Conservation (phyloP, 2,113 vertebrate genomes). For the Empidonax traillii region DNA sequence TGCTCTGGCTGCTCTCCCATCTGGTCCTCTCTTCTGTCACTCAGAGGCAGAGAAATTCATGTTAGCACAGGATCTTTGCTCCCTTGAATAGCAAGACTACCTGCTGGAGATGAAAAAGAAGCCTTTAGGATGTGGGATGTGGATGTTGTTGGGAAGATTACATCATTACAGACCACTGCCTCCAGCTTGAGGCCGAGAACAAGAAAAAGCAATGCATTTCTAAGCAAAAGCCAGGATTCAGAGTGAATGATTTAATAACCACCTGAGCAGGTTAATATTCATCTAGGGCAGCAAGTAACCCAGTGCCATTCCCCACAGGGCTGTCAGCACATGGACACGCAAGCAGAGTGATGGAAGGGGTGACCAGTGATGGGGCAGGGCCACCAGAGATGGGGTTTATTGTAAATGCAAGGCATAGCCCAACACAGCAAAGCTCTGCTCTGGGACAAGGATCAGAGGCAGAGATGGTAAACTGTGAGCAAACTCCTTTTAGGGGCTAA, state of each 20-base stretch:
- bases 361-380: background rate
- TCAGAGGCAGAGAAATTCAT: background rate
- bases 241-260: background rate
- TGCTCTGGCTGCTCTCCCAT: background rate
- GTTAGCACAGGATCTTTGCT: background rate
- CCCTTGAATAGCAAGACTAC: background rate
- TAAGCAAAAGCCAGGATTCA: background rate
- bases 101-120: background rate
- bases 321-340: background rate
- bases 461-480: background rate
- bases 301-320: background rate
- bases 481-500: slow-evolving; percentile 1
- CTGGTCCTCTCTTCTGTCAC: background rate
- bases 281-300: background rate
- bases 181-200: background rate
- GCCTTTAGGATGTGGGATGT: background rate
- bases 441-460: background rate
- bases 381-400: background rate
- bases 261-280: background rate
- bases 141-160: background rate
- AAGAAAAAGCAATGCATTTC: background rate
- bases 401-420: rapidly evolving
- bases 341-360: background rate
- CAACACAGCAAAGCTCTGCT: background rate
- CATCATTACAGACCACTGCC: background rate